Percentiles rank a stretch among this genome's conserved stretches.
These are phyloP conservation scores for Lochmaea crataegi DNA, from an alignment of 2,888 invertebrate species.

Conservation along the genomic window DNA sequence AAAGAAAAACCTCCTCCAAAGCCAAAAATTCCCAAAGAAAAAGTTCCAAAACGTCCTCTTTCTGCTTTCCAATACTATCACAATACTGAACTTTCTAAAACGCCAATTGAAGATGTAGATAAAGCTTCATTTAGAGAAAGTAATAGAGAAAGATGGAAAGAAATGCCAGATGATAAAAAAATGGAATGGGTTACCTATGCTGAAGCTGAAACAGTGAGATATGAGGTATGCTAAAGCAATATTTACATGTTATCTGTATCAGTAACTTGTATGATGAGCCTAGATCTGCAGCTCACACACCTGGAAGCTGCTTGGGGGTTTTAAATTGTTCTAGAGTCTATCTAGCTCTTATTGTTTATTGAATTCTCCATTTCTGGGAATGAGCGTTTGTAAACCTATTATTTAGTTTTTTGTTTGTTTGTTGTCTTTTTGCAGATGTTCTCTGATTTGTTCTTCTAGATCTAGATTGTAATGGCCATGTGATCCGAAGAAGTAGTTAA, in stretches of 20 bases:
- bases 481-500: no score
- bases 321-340: no score
- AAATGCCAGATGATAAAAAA: conserved; percentile 66
- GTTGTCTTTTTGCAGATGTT: no score
- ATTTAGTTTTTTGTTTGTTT: no score
- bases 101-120: conserved; percentile 57
- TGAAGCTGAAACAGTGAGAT: conserved; percentile 62
- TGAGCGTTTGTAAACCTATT: no score
- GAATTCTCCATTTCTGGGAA: no score
- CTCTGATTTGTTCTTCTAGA: no score
- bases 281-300: no score
- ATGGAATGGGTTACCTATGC: conserved; percentile 67
- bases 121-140: conserved; percentile 59
- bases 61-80: conserved; percentile 65
- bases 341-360: no score
- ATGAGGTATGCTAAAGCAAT: conserved; percentile 53
- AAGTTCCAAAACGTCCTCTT: conserved; percentile 63
- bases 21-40: conserved; percentile 47
- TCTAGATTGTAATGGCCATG: no score
- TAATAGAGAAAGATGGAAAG: conserved; percentile 65
- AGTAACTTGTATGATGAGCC: background rate
- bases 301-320: no score
- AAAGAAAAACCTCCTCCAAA: conserved; percentile 46
- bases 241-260: background rate
- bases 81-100: conserved; percentile 59